A percentile compares a stretch with the other conserved stretches of the same genome.
phyloP scores from a whole-genome alignment of 2,113 vertebrate genomes.

The Saccopteryx leptura region DNA sequence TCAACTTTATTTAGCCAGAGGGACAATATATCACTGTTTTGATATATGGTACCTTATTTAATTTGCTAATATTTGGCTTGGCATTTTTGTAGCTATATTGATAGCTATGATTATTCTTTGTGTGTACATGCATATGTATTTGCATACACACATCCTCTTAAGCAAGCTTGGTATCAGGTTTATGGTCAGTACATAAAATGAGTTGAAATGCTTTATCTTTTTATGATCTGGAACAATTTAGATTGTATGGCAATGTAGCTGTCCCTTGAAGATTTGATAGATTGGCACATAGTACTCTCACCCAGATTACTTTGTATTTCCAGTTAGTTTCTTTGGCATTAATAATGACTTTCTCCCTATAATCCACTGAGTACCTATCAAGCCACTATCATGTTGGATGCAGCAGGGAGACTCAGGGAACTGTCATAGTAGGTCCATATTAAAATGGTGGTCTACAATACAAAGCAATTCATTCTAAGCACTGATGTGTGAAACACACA shows the following conservation, averaged over 20 bases:
- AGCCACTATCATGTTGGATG: background rate
- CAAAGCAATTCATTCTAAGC: background rate
- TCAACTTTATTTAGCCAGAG: background rate
- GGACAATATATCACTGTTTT: background rate
- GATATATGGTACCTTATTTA: background rate
- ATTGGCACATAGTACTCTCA: background rate
- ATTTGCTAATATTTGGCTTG: conserved; percentile 37
- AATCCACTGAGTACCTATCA: background rate
- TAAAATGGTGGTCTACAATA: background rate
- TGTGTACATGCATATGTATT: background rate
- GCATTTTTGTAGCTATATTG: background rate
- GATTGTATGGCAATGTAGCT: background rate
- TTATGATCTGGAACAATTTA: background rate
- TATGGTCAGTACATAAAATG: background rate
- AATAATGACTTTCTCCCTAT: background rate
- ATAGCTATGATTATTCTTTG: background rate
- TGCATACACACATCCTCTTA: background rate
- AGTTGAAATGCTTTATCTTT: background rate
- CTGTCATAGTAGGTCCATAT: background rate
- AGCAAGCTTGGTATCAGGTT: background rate
- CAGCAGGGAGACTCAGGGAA: background rate
- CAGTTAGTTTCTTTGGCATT: conserved; percentile 7
- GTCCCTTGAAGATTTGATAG: background rate
- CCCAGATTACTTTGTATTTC: conserved; percentile 7
- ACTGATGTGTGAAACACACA: background rate